Evolutionary conservation across 2,888 invertebrate genomes (phyloP).

Genomic region (Hirtodrosophila trivittata): DNA sequence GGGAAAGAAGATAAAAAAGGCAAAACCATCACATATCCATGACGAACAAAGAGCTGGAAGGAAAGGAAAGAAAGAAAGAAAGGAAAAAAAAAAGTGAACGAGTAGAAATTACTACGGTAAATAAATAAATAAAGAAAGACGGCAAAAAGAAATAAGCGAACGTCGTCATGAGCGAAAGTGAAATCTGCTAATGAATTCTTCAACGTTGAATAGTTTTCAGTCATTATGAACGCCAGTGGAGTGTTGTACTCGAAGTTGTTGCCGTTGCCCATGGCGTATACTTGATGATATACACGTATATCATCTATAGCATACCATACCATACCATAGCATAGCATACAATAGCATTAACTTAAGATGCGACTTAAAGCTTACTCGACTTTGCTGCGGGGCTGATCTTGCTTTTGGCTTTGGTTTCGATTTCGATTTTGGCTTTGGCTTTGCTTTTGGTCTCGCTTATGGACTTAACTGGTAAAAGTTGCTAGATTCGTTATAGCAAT

Average conservation of each 20-base stretch:
- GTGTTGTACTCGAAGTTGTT: conserved; percentile 27
- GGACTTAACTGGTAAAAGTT: conserved; percentile 70
- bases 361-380: conserved; percentile 36
- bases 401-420: conserved; percentile 11
- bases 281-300: conserved; percentile 31
- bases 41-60: conserved; percentile 22
- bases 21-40: too few relatives aligned
- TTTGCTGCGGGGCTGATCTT: conserved; percentile 44
- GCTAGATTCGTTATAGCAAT: conserved; percentile 79
- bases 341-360: conserved; percentile 25
- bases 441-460: conserved; percentile 40
- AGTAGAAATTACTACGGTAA: conserved; percentile 80
- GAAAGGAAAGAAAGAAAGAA: conserved; percentile 2
- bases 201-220: conserved; percentile 82
- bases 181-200: conserved; percentile 83
- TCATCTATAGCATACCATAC: background rate
- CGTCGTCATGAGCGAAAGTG: conserved; percentile 83
- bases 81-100: conserved; percentile 68
- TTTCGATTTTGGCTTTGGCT: conserved; percentile 29
- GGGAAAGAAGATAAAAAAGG: conserved; percentile 6
- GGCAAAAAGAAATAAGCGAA: conserved; percentile 66
- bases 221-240: conserved; percentile 70
- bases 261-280: conserved; percentile 58
- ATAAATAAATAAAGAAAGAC: conserved; percentile 68
- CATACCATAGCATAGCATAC: background rate